Evolutionary conservation across 2,888 invertebrate genomes (phyloP).

Genomic region (Cephonodes hylas): DNA sequence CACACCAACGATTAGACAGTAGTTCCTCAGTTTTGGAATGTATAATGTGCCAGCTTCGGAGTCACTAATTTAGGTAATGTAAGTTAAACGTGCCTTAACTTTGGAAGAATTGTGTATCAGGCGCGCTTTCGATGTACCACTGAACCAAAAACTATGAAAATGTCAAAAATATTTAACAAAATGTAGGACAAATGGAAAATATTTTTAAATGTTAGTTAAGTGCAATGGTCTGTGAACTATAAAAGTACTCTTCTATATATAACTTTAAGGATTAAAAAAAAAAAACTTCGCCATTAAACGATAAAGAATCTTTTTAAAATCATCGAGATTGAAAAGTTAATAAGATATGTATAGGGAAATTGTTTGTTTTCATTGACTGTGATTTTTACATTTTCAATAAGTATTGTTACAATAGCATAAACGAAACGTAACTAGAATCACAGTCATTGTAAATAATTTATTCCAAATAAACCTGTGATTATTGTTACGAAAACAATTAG

Average conservation of each 20-base stretch:
- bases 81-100: background rate
- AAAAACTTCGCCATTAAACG: too few species aligned
- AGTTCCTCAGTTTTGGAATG: background rate
- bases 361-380: background rate
- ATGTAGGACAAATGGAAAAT: too few species aligned
- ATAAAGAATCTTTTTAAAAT: background rate
- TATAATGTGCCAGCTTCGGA: background rate
- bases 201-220: too few species aligned
- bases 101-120: background rate
- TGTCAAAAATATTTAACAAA: too few species aligned
- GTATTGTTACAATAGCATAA: background rate
- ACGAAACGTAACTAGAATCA: background rate
- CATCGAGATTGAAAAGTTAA: background rate
- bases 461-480: background rate
- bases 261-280: background rate
- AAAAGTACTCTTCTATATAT: too few species aligned
- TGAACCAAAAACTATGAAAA: too few species aligned
- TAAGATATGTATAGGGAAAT: background rate
- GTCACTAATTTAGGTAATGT: background rate
- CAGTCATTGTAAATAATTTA: background rate
- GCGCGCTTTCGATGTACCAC: too few species aligned
- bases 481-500: background rate
- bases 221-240: too few species aligned
- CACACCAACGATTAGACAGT: slow-evolving; percentile 18
- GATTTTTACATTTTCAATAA: background rate